These are phyloP conservation scores for Bolborhynchus lineola DNA, from an alignment of 2,113 vertebrate species.

Conservation along the genomic window DNA sequence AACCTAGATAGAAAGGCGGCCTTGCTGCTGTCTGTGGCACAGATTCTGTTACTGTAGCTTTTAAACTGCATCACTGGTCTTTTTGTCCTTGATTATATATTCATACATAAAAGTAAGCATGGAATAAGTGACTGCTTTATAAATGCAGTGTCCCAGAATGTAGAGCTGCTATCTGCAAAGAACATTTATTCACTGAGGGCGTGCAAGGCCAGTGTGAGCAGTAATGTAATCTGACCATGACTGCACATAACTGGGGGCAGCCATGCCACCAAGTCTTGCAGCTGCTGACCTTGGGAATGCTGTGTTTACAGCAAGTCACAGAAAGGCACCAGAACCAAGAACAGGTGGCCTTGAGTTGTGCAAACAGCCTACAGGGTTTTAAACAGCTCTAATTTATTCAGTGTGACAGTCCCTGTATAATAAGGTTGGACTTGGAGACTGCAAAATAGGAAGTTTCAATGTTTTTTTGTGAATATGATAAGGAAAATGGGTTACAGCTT, in stretches of 20 bases:
- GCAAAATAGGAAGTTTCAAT: not conserved
- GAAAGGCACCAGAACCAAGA: slow-evolving; percentile 21
- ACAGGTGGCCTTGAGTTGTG: slow-evolving; percentile 37
- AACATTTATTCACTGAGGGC: not conserved
- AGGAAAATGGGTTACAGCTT: slow-evolving; percentile 13
- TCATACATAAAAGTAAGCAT: not conserved
- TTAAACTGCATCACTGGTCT: not conserved
- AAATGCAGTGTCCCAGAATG: not conserved
- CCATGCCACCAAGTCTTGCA: not conserved
- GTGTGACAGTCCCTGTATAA: slow-evolving; percentile 27
- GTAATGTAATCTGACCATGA: not conserved
- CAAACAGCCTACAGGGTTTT: slow-evolving; percentile 25
- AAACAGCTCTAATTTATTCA: slow-evolving; percentile 51
- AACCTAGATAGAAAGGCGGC: not conserved
- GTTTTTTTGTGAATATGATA: not conserved
- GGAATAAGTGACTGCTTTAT: slow-evolving; percentile 21
- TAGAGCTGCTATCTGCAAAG: not conserved
- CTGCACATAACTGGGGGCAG: not conserved
- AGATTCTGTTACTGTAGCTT: not conserved
- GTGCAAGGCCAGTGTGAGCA: not conserved
- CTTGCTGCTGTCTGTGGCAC: not conserved
- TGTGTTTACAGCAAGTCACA: slow-evolving; percentile 23
- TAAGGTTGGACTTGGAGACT: slow-evolving; percentile 10
- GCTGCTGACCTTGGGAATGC: not conserved
- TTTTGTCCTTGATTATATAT: slow-evolving; percentile 11